Evolutionary conservation across 64 coral and sea anemone species (phyloP).

Genomic region (Montipora foliosa): DNA sequence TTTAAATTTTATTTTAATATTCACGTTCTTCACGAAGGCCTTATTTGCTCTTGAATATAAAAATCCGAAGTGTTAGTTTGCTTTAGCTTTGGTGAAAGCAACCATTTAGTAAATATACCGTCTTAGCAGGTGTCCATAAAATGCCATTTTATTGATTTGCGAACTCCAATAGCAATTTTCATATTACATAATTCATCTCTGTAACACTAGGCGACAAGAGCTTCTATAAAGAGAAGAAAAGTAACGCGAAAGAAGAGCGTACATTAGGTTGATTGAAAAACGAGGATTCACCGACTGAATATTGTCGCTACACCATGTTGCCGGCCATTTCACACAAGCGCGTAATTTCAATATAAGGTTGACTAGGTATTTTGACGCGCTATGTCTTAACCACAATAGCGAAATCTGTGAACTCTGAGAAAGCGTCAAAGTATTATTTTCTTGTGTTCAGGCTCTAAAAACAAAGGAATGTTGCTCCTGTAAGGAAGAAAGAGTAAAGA

Average conservation of each 20-base stretch:
- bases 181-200: not conserved
- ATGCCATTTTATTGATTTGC: conserved; percentile 34
- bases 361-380: not conserved
- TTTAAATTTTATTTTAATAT: conserved; percentile 43
- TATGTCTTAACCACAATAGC: not conserved
- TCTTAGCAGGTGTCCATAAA: conserved; percentile 33
- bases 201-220: not conserved
- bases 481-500: not conserved
- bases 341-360: not conserved
- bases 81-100: not conserved
- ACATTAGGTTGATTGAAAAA: not conserved
- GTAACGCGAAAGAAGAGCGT: not conserved
- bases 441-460: conserved; percentile 5
- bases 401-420: not conserved
- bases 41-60: conserved; percentile 23
- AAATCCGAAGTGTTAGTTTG: not conserved
- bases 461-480: conserved; percentile 29
- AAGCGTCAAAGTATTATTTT: no score
- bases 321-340: not conserved
- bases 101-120: conserved; percentile 8
- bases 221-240: not conserved
- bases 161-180: conserved; percentile 10
- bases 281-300: conserved; percentile 3
- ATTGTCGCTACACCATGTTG: not conserved
- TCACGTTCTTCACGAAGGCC: conserved; percentile 24